These are phyloP conservation scores for Holotrichia oblita DNA, from an alignment of 1,140 invertebrate genomes.

Conservation along the genomic window DNA sequence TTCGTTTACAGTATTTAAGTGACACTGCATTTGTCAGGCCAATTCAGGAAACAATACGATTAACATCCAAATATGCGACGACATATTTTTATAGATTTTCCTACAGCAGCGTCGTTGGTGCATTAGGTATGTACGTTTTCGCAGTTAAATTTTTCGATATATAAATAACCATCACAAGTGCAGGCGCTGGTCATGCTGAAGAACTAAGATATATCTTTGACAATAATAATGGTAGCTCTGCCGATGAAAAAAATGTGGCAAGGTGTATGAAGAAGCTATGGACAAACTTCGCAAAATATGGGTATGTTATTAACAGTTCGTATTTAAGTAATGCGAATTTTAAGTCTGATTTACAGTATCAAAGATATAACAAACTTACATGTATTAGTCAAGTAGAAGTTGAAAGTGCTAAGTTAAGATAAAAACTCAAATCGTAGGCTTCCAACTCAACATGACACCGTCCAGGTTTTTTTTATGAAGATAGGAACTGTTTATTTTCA, in stretches of 20 bases:
- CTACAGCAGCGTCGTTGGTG: background rate
- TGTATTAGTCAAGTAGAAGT: too few relatives aligned
- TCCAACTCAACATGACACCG: too few relatives aligned
- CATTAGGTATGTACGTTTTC: background rate
- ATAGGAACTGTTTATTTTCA: too few relatives aligned
- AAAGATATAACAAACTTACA: too few relatives aligned
- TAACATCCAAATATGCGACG: background rate
- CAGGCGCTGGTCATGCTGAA: background rate
- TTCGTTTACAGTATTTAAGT: background rate
- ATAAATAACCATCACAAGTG: background rate
- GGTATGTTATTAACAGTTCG: background rate
- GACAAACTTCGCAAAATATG: background rate
- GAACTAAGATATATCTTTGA: background rate
- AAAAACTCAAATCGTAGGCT: too few relatives aligned
- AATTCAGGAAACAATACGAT: background rate
- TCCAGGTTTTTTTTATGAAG: too few relatives aligned
- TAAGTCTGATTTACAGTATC: too few relatives aligned
- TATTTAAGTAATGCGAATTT: too few relatives aligned
- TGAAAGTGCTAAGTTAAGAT: too few relatives aligned
- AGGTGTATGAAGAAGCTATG: background rate
- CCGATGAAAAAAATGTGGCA: background rate
- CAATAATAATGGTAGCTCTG: background rate
- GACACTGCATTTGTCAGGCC: background rate
- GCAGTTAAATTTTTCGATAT: background rate
- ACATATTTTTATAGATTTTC: slow-evolving; percentile 8